These are phyloP conservation scores for Drosophila yooni DNA, from an alignment of 2,888 invertebrate genomes.

Conservation along the genomic window DNA sequence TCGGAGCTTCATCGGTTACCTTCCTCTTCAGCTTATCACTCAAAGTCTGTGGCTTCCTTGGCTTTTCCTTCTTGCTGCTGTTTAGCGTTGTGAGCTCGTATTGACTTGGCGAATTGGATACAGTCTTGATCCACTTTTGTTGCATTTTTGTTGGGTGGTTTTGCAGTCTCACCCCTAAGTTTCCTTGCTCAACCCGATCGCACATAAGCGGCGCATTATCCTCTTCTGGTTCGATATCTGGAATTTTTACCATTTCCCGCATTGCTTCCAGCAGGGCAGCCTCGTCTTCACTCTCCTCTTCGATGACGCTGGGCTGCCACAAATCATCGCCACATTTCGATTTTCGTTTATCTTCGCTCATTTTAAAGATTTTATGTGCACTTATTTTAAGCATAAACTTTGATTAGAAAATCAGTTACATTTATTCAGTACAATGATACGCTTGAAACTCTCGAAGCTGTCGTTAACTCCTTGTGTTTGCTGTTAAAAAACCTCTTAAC, in stretches of 20 bases:
- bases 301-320: background rate
- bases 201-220: background rate
- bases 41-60: background rate
- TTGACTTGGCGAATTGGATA: background rate
- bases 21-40: background rate
- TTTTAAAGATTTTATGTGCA: constrained; percentile 11
- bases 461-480: background rate
- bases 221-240: constrained; percentile 45
- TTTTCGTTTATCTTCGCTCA: constrained; percentile 9
- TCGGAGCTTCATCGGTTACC: background rate
- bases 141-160: constrained; percentile 10
- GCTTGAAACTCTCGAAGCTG: constrained; percentile 15
- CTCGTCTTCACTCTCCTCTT: constrained; percentile 36
- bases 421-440: constrained; percentile 20
- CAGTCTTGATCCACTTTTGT: constrained; percentile 7
- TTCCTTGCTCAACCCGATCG: background rate
- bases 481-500: constrained; percentile 48
- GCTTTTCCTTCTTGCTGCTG: background rate
- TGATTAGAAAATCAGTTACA: constrained; percentile 67
- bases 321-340: background rate
- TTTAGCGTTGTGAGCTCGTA: background rate
- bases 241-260: constrained; percentile 48
- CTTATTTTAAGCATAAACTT: constrained; percentile 23
- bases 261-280: constrained; percentile 53
- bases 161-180: constrained; percentile 2